Percentiles rank a stretch among this genome's conserved stretches.
These are phyloP conservation scores for Sebastes trivittatus DNA, from an alignment of 2,797 vertebrate genomes.

Conservation along the genomic window DNA sequence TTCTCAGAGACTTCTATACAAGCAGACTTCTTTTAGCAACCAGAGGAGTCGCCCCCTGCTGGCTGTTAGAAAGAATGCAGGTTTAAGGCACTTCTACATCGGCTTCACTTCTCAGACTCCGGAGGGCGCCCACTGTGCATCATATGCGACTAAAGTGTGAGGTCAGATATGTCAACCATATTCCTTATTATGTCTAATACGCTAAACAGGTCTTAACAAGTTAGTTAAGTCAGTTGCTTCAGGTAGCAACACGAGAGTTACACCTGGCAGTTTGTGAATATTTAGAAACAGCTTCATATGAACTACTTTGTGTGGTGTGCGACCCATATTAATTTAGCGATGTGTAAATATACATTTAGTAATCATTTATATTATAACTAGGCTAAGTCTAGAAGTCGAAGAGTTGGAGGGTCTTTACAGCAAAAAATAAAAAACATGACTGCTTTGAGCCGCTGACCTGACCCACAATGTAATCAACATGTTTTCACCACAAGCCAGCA, in stretches of 20 bases:
- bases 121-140: no score
- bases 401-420: background rate
- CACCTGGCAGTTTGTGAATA: background rate
- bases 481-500: constrained; percentile 37
- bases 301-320: background rate
- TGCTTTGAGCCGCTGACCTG: constrained; percentile 30
- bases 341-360: background rate
- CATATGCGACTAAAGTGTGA: background rate
- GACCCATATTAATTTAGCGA: background rate
- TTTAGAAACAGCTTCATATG: background rate
- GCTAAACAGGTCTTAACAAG: background rate
- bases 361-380: background rate
- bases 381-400: background rate
- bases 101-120: no score
- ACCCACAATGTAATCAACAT: constrained; percentile 53
- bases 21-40: no score
- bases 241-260: background rate
- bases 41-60: no score
- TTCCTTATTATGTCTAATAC: background rate
- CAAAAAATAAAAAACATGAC: background rate
- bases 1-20: no score
- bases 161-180: background rate
- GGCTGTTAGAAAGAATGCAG: no score
- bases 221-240: background rate
- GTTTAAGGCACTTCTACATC: no score